Percentiles rank a stretch among this genome's conserved stretches.
Conservation (phyloP, 2,797 vertebrate species). For the Salmo trutta region DNA sequence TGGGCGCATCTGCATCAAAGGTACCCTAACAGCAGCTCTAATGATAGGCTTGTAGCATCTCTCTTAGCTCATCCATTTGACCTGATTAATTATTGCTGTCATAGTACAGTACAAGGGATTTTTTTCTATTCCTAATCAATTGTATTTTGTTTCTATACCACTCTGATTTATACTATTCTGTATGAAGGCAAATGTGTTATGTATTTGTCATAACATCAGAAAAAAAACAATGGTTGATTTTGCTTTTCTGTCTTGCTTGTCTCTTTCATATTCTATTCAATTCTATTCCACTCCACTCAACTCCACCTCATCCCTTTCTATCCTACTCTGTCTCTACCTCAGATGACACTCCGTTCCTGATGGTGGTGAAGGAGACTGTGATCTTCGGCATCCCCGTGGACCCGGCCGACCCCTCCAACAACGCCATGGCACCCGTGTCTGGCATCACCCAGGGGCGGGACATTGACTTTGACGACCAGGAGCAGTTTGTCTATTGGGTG, state of each 20-base stretch:
- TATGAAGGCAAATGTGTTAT: no score
- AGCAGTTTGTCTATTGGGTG: slow-evolving; percentile 76
- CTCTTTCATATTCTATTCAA: neutral
- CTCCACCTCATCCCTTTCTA: no score
- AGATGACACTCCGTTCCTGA: slow-evolving; percentile 73
- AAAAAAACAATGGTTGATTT: no score
- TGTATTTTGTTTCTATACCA: neutral
- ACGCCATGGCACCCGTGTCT: slow-evolving; percentile 72
- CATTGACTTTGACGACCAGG: slow-evolving; percentile 75
- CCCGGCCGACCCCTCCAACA: slow-evolving; percentile 69
- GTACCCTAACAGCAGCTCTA: slow-evolving; percentile 57
- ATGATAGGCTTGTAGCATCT: neutral
- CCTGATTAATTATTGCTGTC: neutral
- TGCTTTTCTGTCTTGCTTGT: no score
- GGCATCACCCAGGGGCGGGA: slow-evolving; percentile 68
- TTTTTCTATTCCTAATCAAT: neutral
- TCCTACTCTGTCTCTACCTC: neutral
- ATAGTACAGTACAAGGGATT: neutral
- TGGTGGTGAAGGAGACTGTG: slow-evolving; percentile 71
- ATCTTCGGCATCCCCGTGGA: slow-evolving; percentile 76
- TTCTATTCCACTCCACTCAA: no score
- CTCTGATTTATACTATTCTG: neutral
- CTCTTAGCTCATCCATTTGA: neutral
- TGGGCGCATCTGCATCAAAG: slow-evolving; percentile 83
- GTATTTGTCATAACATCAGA: no score